Conservation (phyloP, 1,140 invertebrate species). For the Calycopis cecrops region DNA sequence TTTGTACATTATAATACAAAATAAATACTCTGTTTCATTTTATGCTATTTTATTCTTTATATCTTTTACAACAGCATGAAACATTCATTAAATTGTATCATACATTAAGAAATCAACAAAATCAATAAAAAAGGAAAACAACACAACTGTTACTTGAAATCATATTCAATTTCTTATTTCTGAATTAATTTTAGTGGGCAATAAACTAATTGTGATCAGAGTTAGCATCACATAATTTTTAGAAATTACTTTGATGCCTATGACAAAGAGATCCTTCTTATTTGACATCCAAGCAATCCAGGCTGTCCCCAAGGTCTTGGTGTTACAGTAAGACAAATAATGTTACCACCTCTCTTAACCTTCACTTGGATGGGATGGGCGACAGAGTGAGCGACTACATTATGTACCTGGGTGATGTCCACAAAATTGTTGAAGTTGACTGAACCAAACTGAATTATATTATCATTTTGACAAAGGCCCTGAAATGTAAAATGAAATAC, state of each 20-base stretch:
- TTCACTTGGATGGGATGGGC: conserved; percentile 78
- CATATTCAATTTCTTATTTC: no score
- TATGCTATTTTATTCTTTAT: no score
- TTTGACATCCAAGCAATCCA: conserved; percentile 86
- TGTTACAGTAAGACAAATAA: conserved; percentile 76
- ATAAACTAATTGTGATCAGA: no score
- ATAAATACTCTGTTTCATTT: no score
- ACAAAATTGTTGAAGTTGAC: conserved; percentile 85
- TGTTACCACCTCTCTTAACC: conserved; percentile 75
- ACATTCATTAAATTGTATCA: no score
- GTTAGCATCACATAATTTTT: no score
- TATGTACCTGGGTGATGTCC: conserved; percentile 79
- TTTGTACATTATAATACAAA: neutral
- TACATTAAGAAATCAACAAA: no score
- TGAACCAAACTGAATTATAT: conserved; percentile 89
- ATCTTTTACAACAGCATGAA: no score
- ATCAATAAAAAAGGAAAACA: no score
- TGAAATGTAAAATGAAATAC: conserved; percentile 61
- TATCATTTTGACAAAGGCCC: conserved; percentile 86
- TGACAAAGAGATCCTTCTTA: conserved; percentile 25
- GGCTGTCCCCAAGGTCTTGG: conserved; percentile 83
- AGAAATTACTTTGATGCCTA: no score
- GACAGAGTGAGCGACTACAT: conserved; percentile 84
- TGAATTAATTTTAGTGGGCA: no score
- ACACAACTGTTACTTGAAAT: neutral